Base-by-base conservation (phyloP, 1,140 invertebrate species). In the Psix sp. region DNA sequence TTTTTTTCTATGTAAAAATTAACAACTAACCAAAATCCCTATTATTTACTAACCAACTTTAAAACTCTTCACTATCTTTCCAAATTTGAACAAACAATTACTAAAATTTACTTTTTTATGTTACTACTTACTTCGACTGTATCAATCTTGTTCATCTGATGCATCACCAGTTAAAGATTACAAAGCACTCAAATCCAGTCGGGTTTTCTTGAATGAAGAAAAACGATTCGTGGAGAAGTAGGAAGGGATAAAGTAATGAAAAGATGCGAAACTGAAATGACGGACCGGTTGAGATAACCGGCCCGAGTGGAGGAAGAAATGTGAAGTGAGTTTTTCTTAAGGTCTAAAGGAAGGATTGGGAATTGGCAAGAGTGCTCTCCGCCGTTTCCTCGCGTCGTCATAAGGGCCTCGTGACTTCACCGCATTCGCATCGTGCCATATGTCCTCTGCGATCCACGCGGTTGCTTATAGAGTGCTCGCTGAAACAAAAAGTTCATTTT, bases 331-430 rank as follows among this genome's bases (percentile, higher is more conserved):
- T 29, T 60, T 46, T 54, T 54, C 60, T 68, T 75, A 73, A 62
- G 63, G 49, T 57, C 73, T 76, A 74, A 67, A 78, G 75, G 66
- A 74, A 73, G 75, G 75, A 77, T 66, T 77, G 75, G 66, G 87
- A 87, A 77, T 84, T 89, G 80, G 88, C 87, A 84, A 90, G 84
- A 76, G 89, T 88, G 84, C 89, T 90, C 85, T 90, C 89, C 77
- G 89, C 88, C 85, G 89, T 90, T 83, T 91, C 90, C 80, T 91
- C 90, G 82, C 89, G 89, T 80, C 89, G 89, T 91, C 89, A 90
- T 88, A 90, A 90, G 46, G 90, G 89, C 78, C 88, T 82, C 42
- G 87, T 88, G 76, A 89, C 85, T 85, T 90, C 82, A 74, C 88
- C 88, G 84, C 88, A 88, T 83, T 89, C 85, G 84, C 89, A 85